phyloP scores from a whole-genome alignment of 2,888 invertebrate species.

The Latheticus oryzae region DNA sequence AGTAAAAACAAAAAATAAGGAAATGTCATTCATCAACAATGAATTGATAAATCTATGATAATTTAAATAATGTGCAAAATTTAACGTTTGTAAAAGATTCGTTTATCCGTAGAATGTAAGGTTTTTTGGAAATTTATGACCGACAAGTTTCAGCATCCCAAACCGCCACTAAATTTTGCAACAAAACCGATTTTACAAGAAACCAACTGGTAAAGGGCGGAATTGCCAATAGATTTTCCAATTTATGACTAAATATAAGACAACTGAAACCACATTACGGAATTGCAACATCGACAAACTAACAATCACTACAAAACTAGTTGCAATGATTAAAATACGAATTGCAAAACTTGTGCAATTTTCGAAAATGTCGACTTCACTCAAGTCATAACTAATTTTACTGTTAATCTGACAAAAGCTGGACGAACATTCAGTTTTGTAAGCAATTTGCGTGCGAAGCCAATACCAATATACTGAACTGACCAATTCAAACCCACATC shows the following conservation, averaged over 20 bases:
- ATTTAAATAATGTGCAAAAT: no score
- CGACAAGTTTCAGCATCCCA: no score
- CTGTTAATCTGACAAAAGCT: slow-evolving; percentile 17
- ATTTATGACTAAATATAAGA: slow-evolving; percentile 24
- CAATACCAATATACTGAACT: slow-evolving; percentile 24
- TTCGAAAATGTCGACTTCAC: neutral
- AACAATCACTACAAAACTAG: slow-evolving; percentile 5
- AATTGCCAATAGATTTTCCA: slow-evolving; percentile 31
- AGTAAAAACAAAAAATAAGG: no score
- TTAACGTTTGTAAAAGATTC: no score
- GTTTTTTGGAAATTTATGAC: no score
- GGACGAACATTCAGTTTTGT: slow-evolving; percentile 21
- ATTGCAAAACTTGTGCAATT: slow-evolving; percentile 8
- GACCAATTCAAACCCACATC: slow-evolving; percentile 29
- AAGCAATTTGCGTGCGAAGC: slow-evolving; percentile 23
- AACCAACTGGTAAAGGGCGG: slow-evolving; percentile 31
- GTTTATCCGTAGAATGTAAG: no score
- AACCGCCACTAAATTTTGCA: slow-evolving; percentile 4
- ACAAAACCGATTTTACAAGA: slow-evolving; percentile 29
- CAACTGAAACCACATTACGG: slow-evolving; percentile 17
- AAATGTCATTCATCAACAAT: slow-evolving; percentile 35
- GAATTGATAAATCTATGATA: no score
- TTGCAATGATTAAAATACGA: slow-evolving; percentile 15
- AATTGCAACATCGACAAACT: slow-evolving; percentile 9
- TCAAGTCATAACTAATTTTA: slow-evolving; percentile 4